A percentile compares a stretch with the other conserved stretches of the same genome.
phyloP scores from a whole-genome alignment of 2,888 invertebrate genomes.

The Ceraclea dissimilis region DNA sequence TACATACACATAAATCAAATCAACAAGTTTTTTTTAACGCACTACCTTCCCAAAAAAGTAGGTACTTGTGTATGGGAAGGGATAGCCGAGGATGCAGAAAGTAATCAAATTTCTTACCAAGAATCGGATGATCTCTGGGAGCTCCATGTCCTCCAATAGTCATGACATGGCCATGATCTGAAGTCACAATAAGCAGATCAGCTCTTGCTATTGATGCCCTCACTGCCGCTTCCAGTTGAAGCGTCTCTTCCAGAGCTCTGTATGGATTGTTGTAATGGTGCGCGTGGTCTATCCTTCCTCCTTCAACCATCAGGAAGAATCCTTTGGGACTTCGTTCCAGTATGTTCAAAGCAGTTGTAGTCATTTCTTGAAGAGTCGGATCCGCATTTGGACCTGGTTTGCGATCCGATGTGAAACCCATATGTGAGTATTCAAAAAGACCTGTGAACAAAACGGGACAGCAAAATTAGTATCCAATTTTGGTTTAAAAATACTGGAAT shows the following conservation, averaged over 20 bases:
- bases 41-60: no score
- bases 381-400: conserved; percentile 60
- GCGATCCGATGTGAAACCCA: conserved; percentile 71
- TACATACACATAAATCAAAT: no score
- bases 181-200: conserved; percentile 66
- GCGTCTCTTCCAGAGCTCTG: conserved; percentile 67
- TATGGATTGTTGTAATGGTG: conserved; percentile 76
- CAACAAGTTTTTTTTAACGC: no score
- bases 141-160: conserved; percentile 75
- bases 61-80: no score
- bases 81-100: no score
- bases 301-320: conserved; percentile 69
- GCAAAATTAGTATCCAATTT: not conserved
- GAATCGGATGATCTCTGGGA: conserved; percentile 67
- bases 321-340: conserved; percentile 65
- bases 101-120: conserved; percentile 62
- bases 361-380: conserved; percentile 71
- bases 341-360: conserved; percentile 61
- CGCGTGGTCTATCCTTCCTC: conserved; percentile 72
- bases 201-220: conserved; percentile 61
- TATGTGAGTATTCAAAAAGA: conserved; percentile 68
- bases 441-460: conserved; percentile 45
- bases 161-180: conserved; percentile 74
- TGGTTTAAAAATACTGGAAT: no score
- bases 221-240: conserved; percentile 68